A percentile compares a stretch with the other conserved stretches of the same genome.
Conservation (phyloP, 2,113 vertebrate genomes). For the Nothobranchius furzeri region DNA sequence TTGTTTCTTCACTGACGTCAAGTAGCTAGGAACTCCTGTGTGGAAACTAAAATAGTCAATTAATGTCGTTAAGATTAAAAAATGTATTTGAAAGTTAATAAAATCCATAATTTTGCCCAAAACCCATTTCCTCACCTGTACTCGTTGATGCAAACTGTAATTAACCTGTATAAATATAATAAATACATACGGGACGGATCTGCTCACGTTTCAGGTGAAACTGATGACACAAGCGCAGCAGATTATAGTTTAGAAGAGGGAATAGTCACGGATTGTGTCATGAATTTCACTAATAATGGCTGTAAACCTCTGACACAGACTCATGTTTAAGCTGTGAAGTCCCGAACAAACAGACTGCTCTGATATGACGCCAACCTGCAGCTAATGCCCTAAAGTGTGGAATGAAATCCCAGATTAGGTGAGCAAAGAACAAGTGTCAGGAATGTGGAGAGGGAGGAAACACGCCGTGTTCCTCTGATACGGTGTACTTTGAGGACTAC, state of each 20-base stretch:
- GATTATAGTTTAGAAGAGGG: slow-evolving; percentile 40
- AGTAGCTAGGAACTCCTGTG: not conserved
- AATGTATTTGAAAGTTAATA: too few species aligned
- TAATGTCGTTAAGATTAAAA: not conserved
- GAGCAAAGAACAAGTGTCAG: slow-evolving; percentile 52
- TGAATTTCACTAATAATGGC: slow-evolving; percentile 19
- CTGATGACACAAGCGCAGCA: slow-evolving; percentile 23
- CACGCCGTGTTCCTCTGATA: slow-evolving; percentile 47
- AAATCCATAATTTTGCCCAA: not conserved
- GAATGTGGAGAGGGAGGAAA: slow-evolving; percentile 61
- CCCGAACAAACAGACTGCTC: not conserved
- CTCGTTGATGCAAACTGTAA: not conserved
- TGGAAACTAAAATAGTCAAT: not conserved
- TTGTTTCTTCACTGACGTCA: not conserved
- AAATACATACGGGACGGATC: not conserved
- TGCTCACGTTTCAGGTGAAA: slow-evolving; percentile 25
- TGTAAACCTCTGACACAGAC: not conserved
- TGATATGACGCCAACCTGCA: not conserved
- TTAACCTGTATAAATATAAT: not conserved
- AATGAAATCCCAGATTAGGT: slow-evolving; percentile 11
- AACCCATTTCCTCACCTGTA: not conserved
- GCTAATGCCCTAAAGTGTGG: slow-evolving; percentile 1
- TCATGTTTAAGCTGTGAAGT: not conserved
- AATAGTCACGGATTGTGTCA: slow-evolving; percentile 9
- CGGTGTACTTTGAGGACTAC: slow-evolving; percentile 53